A percentile compares a stretch with the other conserved stretches of the same genome.
Evolutionary conservation across 2,797 vertebrate genomes (phyloP).

Genomic region (Sciurus carolinensis): DNA sequence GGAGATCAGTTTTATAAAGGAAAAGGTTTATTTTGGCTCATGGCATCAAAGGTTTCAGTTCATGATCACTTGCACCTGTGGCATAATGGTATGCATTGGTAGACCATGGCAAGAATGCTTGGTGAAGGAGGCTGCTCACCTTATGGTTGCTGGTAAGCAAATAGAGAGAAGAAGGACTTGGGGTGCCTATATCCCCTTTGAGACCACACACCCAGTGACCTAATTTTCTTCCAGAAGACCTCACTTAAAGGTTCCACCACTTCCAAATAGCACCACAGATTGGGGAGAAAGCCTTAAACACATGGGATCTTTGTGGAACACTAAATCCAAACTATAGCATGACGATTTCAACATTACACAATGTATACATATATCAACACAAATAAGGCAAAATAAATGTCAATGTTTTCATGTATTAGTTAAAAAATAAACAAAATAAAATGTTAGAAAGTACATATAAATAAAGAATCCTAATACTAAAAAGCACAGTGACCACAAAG

Average conservation of each 20-base stretch:
- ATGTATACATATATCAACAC: neutral
- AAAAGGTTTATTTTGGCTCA: neutral
- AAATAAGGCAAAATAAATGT: neutral
- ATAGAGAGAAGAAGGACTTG: no score
- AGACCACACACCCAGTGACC: no score
- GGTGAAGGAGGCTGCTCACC: no score
- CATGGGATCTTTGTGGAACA: neutral
- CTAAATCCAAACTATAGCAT: neutral
- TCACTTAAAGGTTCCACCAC: neutral
- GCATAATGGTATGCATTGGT: no score
- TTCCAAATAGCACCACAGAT: neutral
- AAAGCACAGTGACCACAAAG: neutral
- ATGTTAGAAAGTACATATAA: neutral
- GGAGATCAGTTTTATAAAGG: no score
- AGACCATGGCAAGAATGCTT: no score
- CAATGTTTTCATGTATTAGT: neutral
- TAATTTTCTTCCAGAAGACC: no score
- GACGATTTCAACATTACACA: neutral
- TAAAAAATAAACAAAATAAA: neutral
- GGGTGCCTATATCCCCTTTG: no score
- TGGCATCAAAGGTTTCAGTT: neutral
- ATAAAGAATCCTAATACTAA: neutral
- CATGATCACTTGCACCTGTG: neutral
- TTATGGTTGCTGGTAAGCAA: no score
- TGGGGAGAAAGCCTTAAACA: neutral